Base-by-base conservation (phyloP, 2,113 vertebrate species). In the Cyrtonyx montezumae region DNA sequence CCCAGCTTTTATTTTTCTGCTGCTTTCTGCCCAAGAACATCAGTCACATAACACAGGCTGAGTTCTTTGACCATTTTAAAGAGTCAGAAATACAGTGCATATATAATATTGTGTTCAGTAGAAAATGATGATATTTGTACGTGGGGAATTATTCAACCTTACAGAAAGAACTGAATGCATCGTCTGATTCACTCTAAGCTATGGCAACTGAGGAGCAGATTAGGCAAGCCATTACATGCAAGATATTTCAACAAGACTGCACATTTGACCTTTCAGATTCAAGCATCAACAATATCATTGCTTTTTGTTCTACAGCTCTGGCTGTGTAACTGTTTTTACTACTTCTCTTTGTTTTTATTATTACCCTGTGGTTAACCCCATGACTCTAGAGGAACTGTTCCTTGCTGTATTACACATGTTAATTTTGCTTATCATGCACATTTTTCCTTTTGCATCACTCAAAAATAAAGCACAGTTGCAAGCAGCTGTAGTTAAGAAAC, bases 181-280 rank as follows among this genome's bases (percentile, higher is more conserved):
- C 12, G 79, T n/a, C 77, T 55, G 46, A 86, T 61, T 43, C 36
- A 48, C 34, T 66, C 62, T 36, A 56, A 83, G 48, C 23, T 74
- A 28, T 7, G 14, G 67, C 43, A 83, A 83, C 61, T 43, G 45
- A 63, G 37, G 26, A 80, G 26, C 53, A 91, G 56, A 37, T 75
- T 80, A 80, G 37, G 46, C 65, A 71, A 83, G 61, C 25, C 78
- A 63, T 21, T 1, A 1, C n/a, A 67, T 4, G 23, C 46, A 56
- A 85, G n/a, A 15, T 4, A 85, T 79, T 83, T 74, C 43, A 75
- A n/a, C 76, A 40, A 62, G 11, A 61, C 10, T 91, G 51, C 71
- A 48, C 26, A 65, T 59, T 76, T 90, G 84, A 85, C 84, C 73
- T 94, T 90, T 79, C 71, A 79, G 68, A 93, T 81, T 93, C 74